Evolutionary conservation across 2,888 invertebrate genomes (phyloP).

Genomic region (Rhagium mordax): DNA sequence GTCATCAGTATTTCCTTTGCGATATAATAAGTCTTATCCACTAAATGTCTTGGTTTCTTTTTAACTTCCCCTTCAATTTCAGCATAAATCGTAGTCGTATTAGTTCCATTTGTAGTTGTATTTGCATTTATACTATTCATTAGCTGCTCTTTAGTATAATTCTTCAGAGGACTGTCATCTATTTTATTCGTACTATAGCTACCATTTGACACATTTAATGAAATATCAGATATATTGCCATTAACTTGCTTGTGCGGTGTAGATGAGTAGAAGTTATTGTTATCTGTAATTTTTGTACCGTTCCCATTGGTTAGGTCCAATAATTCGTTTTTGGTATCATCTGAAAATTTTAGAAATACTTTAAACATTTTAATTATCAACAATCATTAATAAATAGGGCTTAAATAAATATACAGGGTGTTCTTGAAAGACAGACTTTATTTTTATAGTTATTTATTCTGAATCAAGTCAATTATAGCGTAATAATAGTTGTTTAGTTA

Average conservation of each 20-base stretch:
- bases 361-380: not conserved
- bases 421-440: too few relatives aligned
- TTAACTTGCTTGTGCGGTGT: conserved; percentile 69
- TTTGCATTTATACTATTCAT: conserved; percentile 68
- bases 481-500: too few relatives aligned
- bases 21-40: conserved; percentile 84
- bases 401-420: not conserved
- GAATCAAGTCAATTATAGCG: too few relatives aligned
- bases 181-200: conserved; percentile 54
- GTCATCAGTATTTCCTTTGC: conserved; percentile 96
- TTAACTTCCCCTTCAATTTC: conserved; percentile 69
- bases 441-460: too few relatives aligned
- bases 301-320: conserved; percentile 48
- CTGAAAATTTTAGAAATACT: conserved; percentile 43
- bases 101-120: conserved; percentile 46
- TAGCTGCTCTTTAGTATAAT: conserved; percentile 63
- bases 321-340: conserved; percentile 52
- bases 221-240: conserved; percentile 67
- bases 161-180: conserved; percentile 60
- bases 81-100: conserved; percentile 67
- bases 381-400: not conserved
- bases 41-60: conserved; percentile 62
- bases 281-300: conserved; percentile 55
- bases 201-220: conserved; percentile 69
- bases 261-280: conserved; percentile 68